Percentiles rank a stretch among this genome's conserved stretches.
Evolutionary conservation across 2,888 invertebrate genomes (phyloP).

Genomic region (Pollenia griseotomentosa): DNA sequence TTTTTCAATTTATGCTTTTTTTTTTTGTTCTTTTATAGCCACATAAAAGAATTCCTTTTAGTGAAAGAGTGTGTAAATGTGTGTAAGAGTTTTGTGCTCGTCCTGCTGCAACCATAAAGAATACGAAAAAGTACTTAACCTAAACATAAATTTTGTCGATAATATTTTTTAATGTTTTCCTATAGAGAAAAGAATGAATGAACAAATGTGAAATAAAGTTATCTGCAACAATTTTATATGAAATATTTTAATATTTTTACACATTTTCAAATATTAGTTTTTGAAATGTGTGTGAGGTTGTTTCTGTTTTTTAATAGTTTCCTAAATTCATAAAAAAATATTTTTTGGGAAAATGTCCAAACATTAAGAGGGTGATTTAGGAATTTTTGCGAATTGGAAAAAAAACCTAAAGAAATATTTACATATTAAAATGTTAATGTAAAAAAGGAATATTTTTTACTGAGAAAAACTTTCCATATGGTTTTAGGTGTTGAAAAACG

Average conservation of each 20-base stretch:
- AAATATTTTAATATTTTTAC: constrained; percentile 33
- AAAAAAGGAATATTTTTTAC: neutral
- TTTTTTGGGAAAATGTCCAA: neutral
- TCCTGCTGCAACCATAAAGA: constrained; percentile 61
- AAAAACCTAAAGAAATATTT: constrained; percentile 8
- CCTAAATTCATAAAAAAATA: constrained; percentile 61
- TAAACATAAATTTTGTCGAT: constrained; percentile 71
- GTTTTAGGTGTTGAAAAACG: constrained; percentile 4
- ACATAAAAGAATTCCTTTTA: constrained; percentile 59
- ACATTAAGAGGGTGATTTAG: constrained; percentile 38
- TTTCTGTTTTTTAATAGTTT: constrained; percentile 63
- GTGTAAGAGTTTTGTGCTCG: constrained; percentile 16
- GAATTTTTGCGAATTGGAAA: constrained; percentile 35
- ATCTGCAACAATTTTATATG: constrained; percentile 51
- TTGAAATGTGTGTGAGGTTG: constrained; percentile 15
- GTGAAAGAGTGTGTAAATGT: neutral
- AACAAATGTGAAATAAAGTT: constrained; percentile 47
- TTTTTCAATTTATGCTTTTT: constrained; percentile 47
- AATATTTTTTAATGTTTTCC: constrained; percentile 71
- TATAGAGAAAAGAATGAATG: constrained; percentile 34
- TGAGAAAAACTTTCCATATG: constrained; percentile 46
- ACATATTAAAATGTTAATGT: constrained; percentile 26
- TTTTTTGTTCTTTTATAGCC: constrained; percentile 23
- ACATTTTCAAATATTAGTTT: constrained; percentile 39
- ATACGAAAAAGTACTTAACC: constrained; percentile 68